These are phyloP conservation scores for Pemphredon lugubris DNA, from an alignment of 2,888 invertebrate species.

Conservation along the genomic window DNA sequence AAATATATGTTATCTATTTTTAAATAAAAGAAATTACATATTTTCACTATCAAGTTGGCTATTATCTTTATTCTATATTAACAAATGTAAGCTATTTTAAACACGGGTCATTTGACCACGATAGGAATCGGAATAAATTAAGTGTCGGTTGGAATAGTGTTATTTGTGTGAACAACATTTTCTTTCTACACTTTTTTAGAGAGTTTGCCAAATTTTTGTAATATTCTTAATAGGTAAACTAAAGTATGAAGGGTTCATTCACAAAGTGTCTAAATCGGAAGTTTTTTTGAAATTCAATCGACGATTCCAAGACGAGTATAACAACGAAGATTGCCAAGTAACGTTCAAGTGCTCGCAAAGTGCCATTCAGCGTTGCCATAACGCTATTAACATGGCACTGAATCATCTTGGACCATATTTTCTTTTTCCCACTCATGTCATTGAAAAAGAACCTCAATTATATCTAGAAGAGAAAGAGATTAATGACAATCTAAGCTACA, in stretches of 20 bases:
- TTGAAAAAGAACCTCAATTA: constrained; percentile 83
- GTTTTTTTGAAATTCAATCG: constrained; percentile 89
- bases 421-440: constrained; percentile 86
- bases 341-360: constrained; percentile 87
- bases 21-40: too few species aligned
- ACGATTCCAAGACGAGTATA: constrained; percentile 88
- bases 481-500: constrained; percentile 16
- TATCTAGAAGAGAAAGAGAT: constrained; percentile 66
- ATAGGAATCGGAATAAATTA: too few species aligned
- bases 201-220: too few species aligned
- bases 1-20: too few species aligned
- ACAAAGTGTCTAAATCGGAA: constrained; percentile 86
- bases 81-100: too few species aligned
- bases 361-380: constrained; percentile 87
- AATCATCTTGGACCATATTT: constrained; percentile 85
- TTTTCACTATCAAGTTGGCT: too few species aligned
- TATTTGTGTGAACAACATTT: not conserved
- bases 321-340: constrained; percentile 89
- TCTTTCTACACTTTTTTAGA: not conserved
- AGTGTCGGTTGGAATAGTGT: too few species aligned
- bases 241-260: constrained; percentile 88
- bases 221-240: constrained; percentile 67
- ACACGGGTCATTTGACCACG: too few species aligned
- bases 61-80: too few species aligned
- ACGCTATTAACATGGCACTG: constrained; percentile 86